Base-by-base conservation (phyloP, 2,888 invertebrate genomes). In the Eledona agricola region DNA sequence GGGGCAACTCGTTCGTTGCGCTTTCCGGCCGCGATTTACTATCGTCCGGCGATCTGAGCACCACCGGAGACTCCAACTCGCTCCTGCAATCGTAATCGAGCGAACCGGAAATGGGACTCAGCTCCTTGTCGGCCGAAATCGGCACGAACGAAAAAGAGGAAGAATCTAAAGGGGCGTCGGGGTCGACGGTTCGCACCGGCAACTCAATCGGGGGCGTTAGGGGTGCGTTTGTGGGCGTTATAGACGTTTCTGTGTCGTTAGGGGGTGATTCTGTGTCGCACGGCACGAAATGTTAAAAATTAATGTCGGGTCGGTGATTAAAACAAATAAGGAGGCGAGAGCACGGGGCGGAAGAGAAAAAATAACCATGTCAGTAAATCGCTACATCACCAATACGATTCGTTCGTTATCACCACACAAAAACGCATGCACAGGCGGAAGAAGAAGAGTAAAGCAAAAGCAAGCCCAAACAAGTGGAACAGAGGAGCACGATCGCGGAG, bases 1-100 rank as follows among this genome's bases (percentile, higher is more conserved):
- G 74, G 49, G 86, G 86, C 65, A 86, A 75, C 75, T 86, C 86
- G 77, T 86, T 86, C 57, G 85, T 85, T n/a, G 85, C 81, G 40
- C 84, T 84, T 71, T 82, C 81, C 17, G 67, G 62, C 60, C 78
- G 76, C 17, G 62, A 58, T 32, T 42, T 42, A 9, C 45, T 51
- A 25, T 59, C 58, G 7, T 42, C 51, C 26, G 58, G 51, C 2
- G 56, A 62, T 51, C 38, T 58, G 11, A 25, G 9, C 3, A 46
- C 59, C 10, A 63, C 46, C 3, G 67, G 68, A 3, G 68, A 70
- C 28, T 67, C 69, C 7, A 59, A 42, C 34, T 68, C 69, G 32
- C 68, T 65, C 7, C 64, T 57, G 13, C 60, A 65, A 31, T 73
- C 72, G 34, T 66, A 65, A 58, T 75, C 75, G 34, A 74, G 64